These are phyloP conservation scores for Penaeus chinensis DNA, from an alignment of 1,140 invertebrate genomes.

Conservation along the genomic window DNA sequence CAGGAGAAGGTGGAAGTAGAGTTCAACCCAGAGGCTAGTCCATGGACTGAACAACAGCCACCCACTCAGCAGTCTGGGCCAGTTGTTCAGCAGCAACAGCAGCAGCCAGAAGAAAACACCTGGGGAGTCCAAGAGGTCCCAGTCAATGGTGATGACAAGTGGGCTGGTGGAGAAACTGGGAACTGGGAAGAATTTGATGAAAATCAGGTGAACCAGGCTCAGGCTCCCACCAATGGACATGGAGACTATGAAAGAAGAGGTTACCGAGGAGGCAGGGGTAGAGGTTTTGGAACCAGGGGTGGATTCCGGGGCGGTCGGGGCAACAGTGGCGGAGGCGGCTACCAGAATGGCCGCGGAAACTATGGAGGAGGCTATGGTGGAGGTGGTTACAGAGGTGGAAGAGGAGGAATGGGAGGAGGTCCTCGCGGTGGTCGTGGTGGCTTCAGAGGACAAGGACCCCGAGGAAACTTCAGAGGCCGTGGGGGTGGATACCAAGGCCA, in stretches of 20 bases:
- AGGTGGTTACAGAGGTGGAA: slow-evolving; percentile 43
- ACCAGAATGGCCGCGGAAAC: slow-evolving; percentile 24
- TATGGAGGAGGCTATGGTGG: slow-evolving; percentile 41
- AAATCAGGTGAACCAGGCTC: too few species aligned
- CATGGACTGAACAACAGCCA: slow-evolving; percentile 46
- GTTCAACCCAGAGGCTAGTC: slow-evolving; percentile 54
- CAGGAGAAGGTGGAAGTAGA: slow-evolving; percentile 54
- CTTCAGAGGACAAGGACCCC: slow-evolving; percentile 49
- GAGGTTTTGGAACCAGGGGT: slow-evolving; percentile 36
- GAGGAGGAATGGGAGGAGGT: slow-evolving; percentile 52
- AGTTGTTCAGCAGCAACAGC: slow-evolving; percentile 29
- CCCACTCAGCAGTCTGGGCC: slow-evolving; percentile 24
- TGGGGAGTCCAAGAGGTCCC: slow-evolving; percentile 45
- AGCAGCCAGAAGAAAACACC: slow-evolving; percentile 35
- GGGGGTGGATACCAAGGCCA: slow-evolving; percentile 41
- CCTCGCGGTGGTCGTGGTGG: slow-evolving; percentile 43
- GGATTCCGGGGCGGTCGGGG: slow-evolving; percentile 37
- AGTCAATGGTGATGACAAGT: slow-evolving; percentile 55
- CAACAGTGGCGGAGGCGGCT: slow-evolving; percentile 29
- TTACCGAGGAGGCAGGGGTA: slow-evolving; percentile 4
- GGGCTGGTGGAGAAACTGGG: neutral
- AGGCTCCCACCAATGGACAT: too few species aligned
- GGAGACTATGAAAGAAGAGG: neutral
- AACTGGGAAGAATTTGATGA: too few species aligned
- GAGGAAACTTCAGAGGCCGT: slow-evolving; percentile 46